Conservation (phyloP, 2,888 invertebrate genomes). For the Merodon equestris region DNA sequence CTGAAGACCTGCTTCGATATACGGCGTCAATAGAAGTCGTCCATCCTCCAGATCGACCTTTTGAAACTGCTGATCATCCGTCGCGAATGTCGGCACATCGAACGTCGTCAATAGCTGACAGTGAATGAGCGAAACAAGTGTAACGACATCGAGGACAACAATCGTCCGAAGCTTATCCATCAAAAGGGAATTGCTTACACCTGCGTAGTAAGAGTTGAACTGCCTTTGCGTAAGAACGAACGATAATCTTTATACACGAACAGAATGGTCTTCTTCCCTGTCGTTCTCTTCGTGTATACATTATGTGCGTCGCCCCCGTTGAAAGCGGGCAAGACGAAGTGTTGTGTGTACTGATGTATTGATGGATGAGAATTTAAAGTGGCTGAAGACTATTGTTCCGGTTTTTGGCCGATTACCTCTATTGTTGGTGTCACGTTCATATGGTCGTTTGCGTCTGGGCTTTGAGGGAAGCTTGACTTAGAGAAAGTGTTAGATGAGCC, state of each 20-base stretch:
- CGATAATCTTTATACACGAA: constrained; percentile 64
- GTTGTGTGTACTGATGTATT: background rate
- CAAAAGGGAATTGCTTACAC: constrained; percentile 26
- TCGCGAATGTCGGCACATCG: constrained; percentile 57
- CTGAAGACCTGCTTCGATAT: constrained; percentile 74
- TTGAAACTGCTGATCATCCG: constrained; percentile 41
- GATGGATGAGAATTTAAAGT: constrained; percentile 63
- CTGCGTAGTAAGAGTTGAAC: constrained; percentile 56
- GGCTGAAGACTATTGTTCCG: constrained; percentile 44
- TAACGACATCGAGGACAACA: background rate
- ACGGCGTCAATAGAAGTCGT: constrained; percentile 78
- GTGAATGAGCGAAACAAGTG: constrained; percentile 6
- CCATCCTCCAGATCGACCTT: constrained; percentile 61
- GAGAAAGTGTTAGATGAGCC: too few relatives aligned
- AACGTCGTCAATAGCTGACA: constrained; percentile 68
- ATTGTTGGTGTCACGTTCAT: constrained; percentile 24
- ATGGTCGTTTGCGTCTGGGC: background rate
- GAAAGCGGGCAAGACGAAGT: constrained; percentile 9
- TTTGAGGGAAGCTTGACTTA: background rate
- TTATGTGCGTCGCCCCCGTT: constrained; percentile 18
- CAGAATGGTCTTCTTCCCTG: constrained; percentile 42
- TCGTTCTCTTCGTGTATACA: constrained; percentile 26
- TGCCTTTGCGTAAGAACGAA: constrained; percentile 50
- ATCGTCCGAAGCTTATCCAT: constrained; percentile 31
- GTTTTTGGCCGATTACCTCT: constrained; percentile 61